These are phyloP conservation scores for Apostichopus californicus DNA, from an alignment of 35 echinoderm and acorn worm species.

Conservation along the genomic window DNA sequence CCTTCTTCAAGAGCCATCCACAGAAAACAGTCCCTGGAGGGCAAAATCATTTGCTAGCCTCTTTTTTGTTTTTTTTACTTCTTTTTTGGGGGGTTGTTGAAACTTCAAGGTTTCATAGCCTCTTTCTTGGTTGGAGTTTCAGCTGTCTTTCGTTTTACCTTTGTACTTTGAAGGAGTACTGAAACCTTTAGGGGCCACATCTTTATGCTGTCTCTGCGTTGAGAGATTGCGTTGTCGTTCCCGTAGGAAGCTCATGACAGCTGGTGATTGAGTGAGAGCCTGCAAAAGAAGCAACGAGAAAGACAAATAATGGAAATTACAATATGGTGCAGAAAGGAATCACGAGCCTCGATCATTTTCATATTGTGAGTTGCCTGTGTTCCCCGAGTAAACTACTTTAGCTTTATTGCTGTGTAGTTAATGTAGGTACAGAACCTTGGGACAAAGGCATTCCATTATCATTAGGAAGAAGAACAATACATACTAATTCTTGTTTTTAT, in stretches of 20 bases:
- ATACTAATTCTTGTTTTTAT: too few relatives aligned
- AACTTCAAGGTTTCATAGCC: not conserved
- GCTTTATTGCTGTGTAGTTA: too few relatives aligned
- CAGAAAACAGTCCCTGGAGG: not conserved
- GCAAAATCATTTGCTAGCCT: conserved; percentile 5
- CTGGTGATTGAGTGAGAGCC: conserved; percentile 46
- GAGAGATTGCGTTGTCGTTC: conserved; percentile 43
- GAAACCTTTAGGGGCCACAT: conserved; percentile 28
- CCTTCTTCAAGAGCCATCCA: not conserved
- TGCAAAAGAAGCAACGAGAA: not conserved
- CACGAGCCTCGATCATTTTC: too few relatives aligned
- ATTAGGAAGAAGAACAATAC: too few relatives aligned
- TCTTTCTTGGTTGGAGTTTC: not conserved
- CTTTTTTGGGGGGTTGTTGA: not conserved
- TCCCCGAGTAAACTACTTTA: too few relatives aligned
- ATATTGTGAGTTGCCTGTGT: too few relatives aligned
- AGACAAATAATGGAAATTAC: not conserved
- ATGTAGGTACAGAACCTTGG: too few relatives aligned
- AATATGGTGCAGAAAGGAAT: too few relatives aligned
- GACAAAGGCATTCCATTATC: too few relatives aligned
- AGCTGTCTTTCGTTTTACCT: conserved; percentile 24
- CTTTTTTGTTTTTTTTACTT: not conserved
- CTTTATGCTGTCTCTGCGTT: conserved; percentile 54
- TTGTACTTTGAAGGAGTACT: conserved; percentile 47
- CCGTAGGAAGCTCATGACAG: conserved; percentile 40